Percentiles rank a stretch among this genome's conserved stretches.
phyloP scores from a whole-genome alignment of 2,888 invertebrate species.

The Scaptomyza reducta region DNA sequence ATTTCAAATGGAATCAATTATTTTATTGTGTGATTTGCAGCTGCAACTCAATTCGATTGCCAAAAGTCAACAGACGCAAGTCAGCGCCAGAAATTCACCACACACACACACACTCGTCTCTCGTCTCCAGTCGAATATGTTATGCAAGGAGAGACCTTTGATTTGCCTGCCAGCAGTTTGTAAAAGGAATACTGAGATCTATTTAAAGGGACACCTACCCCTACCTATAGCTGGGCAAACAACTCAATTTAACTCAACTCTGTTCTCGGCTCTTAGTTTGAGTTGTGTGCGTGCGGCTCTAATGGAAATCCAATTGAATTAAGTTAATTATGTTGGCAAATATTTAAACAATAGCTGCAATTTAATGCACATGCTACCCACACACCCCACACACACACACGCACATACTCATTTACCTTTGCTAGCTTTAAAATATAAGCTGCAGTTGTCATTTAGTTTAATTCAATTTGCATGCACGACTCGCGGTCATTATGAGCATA shows the following conservation, averaged over 20 bases:
- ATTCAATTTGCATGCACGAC: conserved; percentile 70
- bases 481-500: conserved; percentile 64
- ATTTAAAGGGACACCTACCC: conserved; percentile 8
- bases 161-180: conserved; percentile 40
- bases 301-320: conserved; percentile 84
- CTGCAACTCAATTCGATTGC: conserved; percentile 71
- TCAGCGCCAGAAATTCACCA: conserved; percentile 30
- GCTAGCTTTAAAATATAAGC: conserved; percentile 25
- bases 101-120: conserved; percentile 6
- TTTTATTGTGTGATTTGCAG: conserved; percentile 79
- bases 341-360: conserved; percentile 83
- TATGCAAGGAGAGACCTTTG: conserved; percentile 72
- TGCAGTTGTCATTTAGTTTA: conserved; percentile 64
- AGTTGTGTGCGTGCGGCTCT: conserved; percentile 59
- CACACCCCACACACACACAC: background rate
- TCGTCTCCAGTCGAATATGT: conserved; percentile 61
- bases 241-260: conserved; percentile 42
- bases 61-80: conserved; percentile 71
- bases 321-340: conserved; percentile 84
- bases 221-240: conserved; percentile 72
- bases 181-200: background rate
- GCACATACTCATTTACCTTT: background rate
- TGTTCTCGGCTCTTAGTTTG: conserved; percentile 12
- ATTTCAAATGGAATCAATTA: conserved; percentile 79
- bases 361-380: conserved; percentile 63